Conservation (phyloP, 2,888 invertebrate genomes). For the Morpho deidamia region DNA sequence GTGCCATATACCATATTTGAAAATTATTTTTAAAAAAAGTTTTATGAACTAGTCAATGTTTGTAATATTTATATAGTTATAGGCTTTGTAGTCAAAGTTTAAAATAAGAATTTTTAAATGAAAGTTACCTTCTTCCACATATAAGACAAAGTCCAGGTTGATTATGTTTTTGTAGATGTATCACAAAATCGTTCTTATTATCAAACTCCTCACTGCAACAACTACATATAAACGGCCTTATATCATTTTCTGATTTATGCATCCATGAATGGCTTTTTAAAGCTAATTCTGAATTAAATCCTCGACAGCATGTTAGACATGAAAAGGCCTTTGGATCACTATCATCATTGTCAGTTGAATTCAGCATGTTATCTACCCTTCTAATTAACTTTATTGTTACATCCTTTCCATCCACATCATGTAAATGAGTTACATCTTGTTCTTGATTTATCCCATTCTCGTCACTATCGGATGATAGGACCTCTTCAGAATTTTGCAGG, state of each 20-base stretch:
- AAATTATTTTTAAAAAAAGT: too few species aligned
- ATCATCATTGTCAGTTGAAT: constrained; percentile 21
- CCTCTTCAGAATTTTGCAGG: constrained; percentile 76
- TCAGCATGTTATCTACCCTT: constrained; percentile 28
- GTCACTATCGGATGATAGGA: constrained; percentile 32
- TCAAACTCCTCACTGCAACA: constrained; percentile 80
- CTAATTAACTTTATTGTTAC: constrained; percentile 57
- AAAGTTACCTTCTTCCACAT: constrained; percentile 82
- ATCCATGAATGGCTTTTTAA: constrained; percentile 81
- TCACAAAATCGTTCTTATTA: constrained; percentile 80
- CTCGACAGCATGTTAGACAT: constrained; percentile 75
- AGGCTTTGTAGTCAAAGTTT: too few species aligned
- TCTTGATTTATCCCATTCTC: constrained; percentile 25
- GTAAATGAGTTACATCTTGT: constrained; percentile 40
- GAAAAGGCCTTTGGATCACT: constrained; percentile 64
- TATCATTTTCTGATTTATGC: constrained; percentile 57
- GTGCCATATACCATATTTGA: too few species aligned
- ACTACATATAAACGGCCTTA: constrained; percentile 63
- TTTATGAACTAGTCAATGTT: too few species aligned
- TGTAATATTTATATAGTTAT: too few species aligned
- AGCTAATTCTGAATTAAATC: constrained; percentile 77
- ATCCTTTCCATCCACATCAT: constrained; percentile 36
- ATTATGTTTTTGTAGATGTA: constrained; percentile 81
- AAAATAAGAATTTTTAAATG: background rate
- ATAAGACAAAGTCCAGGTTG: constrained; percentile 81